A percentile compares a stretch with the other conserved stretches of the same genome.
Evolutionary conservation across 2,113 vertebrate genomes (phyloP).

Genomic region (Trichomycterus rosablanca): DNA sequence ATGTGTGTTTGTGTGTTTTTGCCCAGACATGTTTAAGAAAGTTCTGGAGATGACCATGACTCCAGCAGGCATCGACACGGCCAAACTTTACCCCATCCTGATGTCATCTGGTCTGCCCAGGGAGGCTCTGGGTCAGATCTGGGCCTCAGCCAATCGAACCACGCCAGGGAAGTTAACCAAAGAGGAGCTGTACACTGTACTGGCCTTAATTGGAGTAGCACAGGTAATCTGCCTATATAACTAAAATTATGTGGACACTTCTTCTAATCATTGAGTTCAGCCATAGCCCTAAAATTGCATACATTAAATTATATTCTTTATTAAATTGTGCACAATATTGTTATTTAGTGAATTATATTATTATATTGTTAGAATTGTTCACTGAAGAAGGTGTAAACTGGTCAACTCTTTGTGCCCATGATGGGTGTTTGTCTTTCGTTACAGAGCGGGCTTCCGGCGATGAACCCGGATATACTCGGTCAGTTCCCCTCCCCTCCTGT

Average conservation of each 20-base stretch:
- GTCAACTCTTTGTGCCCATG: neutral
- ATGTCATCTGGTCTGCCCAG: slow-evolving; percentile 95
- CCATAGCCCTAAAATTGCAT: no score
- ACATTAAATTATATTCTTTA: no score
- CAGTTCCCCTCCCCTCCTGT: slow-evolving; percentile 90
- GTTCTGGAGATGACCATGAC: slow-evolving; percentile 90
- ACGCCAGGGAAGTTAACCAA: slow-evolving; percentile 95
- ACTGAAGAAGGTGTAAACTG: no score
- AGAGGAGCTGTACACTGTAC: slow-evolving; percentile 90
- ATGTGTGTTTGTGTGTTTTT: neutral
- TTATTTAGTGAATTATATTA: no score
- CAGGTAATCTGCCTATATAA: slow-evolving; percentile 72
- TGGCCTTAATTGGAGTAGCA: slow-evolving; percentile 87
- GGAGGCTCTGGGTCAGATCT: slow-evolving; percentile 94
- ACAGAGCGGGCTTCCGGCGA: slow-evolving; percentile 85
- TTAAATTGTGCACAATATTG: no score
- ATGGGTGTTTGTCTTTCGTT: no score
- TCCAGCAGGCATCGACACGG: slow-evolving; percentile 89
- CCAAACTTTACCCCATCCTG: slow-evolving; percentile 93
- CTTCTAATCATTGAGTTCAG: no score
- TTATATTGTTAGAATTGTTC: no score
- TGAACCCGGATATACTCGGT: slow-evolving; percentile 85
- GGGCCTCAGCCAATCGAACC: slow-evolving; percentile 92
- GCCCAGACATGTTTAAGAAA: slow-evolving; percentile 89
- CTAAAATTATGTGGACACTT: no score